Evolutionary conservation across 1,140 invertebrate species (phyloP), one percentile per base, ranked within the genome.

Genomic region (Dendrolimus punctatus): DNA sequence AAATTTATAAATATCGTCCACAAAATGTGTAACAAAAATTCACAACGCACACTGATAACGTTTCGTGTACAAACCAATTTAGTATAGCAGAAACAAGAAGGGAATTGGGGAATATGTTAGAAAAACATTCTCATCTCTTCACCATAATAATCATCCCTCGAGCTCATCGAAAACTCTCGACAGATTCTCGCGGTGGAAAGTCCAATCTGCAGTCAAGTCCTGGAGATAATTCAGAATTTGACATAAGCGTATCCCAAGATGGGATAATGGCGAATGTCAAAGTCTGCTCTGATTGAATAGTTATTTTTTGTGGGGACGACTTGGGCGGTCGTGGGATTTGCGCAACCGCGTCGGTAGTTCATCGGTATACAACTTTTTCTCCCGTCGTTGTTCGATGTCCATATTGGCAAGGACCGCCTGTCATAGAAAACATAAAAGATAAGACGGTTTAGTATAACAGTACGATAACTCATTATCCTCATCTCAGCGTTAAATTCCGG

Each of bases 301-400:
- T 64, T 58, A 76, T 58, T 79, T 79, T 46, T 73, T 79, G n/a
- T 56, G 52, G 6, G 40, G 5, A 4, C 64, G 58, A n/a, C 8
- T 45, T 6, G 53, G 10, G 8, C 71, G 71, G 37, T 76, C 74
- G 37, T 71, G 66, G 4, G 66, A 61, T 0, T 72, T 67, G 36
- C 71, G 73, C 39, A 84, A 58, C 8, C 76, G 65, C 38, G 71
- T 79, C 0, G 80, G 80, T 6, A 69, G 71, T 45, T 83, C 80
- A 23, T 84, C 76, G 43, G 46, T 66, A 47, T 68, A 71, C 8
- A 67, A 9, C 48, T 56, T 73, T 44, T 54, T 71, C 0, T 83
- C 74, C 5, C 68, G 65, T 8, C 65, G 64, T 40, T 72, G 72
- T 10, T 71, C 74, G 8, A 38, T 44, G 38, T 75, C 71, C 38